Base-by-base conservation (phyloP, 2,113 vertebrate genomes). In the Thermophis baileyi region DNA sequence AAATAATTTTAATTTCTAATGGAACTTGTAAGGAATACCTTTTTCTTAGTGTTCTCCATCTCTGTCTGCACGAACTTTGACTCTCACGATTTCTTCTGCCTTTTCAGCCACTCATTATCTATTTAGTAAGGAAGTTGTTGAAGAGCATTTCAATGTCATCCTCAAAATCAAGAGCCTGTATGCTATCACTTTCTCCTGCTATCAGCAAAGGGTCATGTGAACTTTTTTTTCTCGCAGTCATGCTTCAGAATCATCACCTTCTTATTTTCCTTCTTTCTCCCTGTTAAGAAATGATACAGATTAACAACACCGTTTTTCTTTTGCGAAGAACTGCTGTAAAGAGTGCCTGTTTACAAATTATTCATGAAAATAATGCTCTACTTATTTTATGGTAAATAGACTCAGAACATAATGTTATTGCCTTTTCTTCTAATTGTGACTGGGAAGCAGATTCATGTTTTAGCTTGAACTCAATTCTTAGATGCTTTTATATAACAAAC, bases 61-160 rank as follows among this genome's bases (percentile, higher is more conserved):
- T 10, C 85, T 85, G 90, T 87, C 95, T 94, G 87, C 35, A 90
- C 93, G 51, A 94, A 92, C 92, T 89, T 92, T 91, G 55, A n/a
- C 87, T 1, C 85, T 95, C 92, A 55, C 94, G 87, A 63, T 92
- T 94, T 93, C 44, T 54, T 94, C 54, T 86, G 91, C 2, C 47
- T 24, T 9, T 90, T 47, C 87, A 55, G 54, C 92, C 81, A 93
- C 92, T 94, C 91, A 35, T 94, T 94, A 93, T 91, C 74, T 95
- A 8, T 1, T 22, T 27, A 85, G 81, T 47, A 88, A 20, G 55
- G 93, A 93, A 81, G 50, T 50, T 18, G 47, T 27, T 89, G 46
- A 51, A 94, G 92, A 49, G 53, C 63, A 94, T 46, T 93, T 96
- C 63, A 94, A 87, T 92, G 87, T 93, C 92, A 88, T 88, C 50